Evolutionary conservation across 2,888 invertebrate genomes (phyloP).

Genomic region (Rhagium mordax): DNA sequence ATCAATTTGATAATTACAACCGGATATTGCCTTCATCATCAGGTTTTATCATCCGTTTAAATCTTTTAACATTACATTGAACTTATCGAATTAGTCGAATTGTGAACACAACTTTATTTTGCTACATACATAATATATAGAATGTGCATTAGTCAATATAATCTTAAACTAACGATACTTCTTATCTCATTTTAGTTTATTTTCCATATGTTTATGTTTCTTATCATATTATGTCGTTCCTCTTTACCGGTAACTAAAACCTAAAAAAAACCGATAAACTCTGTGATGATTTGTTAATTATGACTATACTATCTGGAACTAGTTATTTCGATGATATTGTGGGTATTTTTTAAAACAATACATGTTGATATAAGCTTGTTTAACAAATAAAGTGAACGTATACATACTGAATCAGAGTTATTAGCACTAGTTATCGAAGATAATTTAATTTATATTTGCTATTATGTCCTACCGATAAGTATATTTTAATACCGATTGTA

Average conservation of each 20-base stretch:
- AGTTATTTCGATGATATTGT: background rate
- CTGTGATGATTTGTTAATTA: background rate
- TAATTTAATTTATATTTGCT: background rate
- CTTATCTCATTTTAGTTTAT: background rate
- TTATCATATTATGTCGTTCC: background rate
- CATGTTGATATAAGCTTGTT: background rate
- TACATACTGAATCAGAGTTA: background rate
- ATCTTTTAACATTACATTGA: too few species aligned
- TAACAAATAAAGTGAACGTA: conserved; percentile 2
- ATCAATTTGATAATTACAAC: too few species aligned
- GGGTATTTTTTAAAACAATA: conserved; percentile 1
- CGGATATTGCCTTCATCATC: too few species aligned
- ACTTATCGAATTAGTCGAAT: too few species aligned
- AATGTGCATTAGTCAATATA: conserved; percentile 7
- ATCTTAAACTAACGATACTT: background rate
- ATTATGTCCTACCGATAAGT: too few species aligned
- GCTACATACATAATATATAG: background rate
- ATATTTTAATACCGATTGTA: too few species aligned
- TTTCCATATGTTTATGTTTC: background rate
- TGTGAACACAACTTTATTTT: background rate
- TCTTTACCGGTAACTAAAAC: background rate
- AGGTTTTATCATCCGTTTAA: too few species aligned
- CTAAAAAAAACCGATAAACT: background rate
- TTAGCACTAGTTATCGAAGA: background rate
- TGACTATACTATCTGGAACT: background rate